These are phyloP conservation scores for Pristionchus japonicus DNA, from an alignment of 2,888 invertebrate species.

Conservation along the genomic window DNA sequence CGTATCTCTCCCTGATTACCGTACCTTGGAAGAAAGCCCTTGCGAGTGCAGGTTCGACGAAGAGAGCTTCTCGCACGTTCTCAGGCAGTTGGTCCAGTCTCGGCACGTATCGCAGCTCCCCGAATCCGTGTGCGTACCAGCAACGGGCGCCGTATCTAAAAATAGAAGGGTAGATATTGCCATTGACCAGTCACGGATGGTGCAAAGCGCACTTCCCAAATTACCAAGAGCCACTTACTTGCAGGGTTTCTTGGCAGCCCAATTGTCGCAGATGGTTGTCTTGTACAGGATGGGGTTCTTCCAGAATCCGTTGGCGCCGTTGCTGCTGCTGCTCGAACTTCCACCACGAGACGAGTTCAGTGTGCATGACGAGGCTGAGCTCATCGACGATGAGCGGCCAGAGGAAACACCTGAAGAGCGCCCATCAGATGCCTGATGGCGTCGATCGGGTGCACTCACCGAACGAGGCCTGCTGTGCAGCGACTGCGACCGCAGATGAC, in stretches of 20 bases:
- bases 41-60: slow-evolving; percentile 45
- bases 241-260: slow-evolving; percentile 51
- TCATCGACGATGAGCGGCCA: not conserved
- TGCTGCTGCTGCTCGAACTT: not conserved
- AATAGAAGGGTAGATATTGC: not conserved
- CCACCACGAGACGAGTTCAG: not conserved
- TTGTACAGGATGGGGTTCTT: slow-evolving; percentile 60
- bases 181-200: no score
- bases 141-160: slow-evolving; percentile 55
- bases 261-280: slow-evolving; percentile 58
- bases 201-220: no score
- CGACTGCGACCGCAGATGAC: not conserved
- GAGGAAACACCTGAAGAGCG: not conserved
- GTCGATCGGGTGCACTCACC: not conserved
- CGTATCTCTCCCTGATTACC: not conserved
- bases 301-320: slow-evolving; percentile 47
- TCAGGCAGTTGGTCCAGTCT: slow-evolving; percentile 48
- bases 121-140: slow-evolving; percentile 59
- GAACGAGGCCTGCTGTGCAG: not conserved
- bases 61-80: slow-evolving; percentile 40
- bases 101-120: slow-evolving; percentile 56
- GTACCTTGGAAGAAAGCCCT: slow-evolving; percentile 43
- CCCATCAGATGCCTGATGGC: not conserved
- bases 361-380: not conserved
- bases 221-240: slow-evolving; percentile 52